A percentile compares a stretch with the other conserved stretches of the same genome.
Conservation (phyloP, 2,797 vertebrate species). For the Erithacus rubecula region DNA sequence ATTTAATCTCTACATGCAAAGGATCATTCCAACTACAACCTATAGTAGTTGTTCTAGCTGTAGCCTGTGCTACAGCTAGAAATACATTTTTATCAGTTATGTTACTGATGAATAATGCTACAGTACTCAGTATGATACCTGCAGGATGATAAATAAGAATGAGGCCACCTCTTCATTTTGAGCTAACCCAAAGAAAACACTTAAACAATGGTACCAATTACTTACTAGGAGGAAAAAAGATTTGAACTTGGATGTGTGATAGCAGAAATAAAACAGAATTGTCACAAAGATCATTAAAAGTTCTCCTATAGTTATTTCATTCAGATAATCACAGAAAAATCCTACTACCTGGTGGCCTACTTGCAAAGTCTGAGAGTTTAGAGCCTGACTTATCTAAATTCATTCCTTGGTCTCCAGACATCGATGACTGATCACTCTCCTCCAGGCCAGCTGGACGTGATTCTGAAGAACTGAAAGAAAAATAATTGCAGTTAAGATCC, state of each 20-base stretch:
- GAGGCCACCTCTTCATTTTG: background rate
- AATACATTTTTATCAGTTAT: background rate
- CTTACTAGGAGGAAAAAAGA: background rate
- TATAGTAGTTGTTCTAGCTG: no score
- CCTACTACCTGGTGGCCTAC: constrained; percentile 83
- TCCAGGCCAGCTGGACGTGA: constrained; percentile 83
- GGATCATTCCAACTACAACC: background rate
- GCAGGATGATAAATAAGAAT: background rate
- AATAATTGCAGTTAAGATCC: background rate
- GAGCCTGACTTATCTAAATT: constrained; percentile 84
- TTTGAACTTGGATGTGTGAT: background rate
- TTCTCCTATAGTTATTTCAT: background rate
- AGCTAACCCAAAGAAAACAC: background rate
- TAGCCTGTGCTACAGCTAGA: background rate
- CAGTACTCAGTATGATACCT: background rate
- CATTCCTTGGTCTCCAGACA: constrained; percentile 87
- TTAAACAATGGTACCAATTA: background rate
- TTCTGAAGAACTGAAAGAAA: constrained; percentile 82
- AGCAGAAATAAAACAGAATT: background rate
- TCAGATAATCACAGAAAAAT: background rate
- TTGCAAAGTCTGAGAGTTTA: constrained; percentile 90
- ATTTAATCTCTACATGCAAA: background rate
- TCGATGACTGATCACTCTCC: constrained; percentile 84
- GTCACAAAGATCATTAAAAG: background rate
- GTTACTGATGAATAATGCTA: background rate